Evolutionary conservation across 2,113 vertebrate species (phyloP), one percentile per base, ranked within the genome.

Genomic region (Rhinoderma darwinii): DNA sequence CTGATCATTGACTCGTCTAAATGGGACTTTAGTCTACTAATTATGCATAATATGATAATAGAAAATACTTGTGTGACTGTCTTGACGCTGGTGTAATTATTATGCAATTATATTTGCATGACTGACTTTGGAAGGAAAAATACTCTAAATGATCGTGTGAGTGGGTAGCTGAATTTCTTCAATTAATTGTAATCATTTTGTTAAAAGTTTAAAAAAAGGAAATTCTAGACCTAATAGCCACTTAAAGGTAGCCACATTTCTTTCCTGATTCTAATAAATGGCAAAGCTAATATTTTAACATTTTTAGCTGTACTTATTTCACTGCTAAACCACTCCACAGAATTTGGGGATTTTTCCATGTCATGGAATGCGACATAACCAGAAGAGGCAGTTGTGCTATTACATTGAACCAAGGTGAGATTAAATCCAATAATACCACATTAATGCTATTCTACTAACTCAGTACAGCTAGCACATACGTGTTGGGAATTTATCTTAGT

Each of bases 321-420:
- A 80, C 30, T 59, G 47, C n/a, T 35, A n/a, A 77, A 51, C 18
- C 3, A 7, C 43, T 27, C 12, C 43, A 50, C 27, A 51, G 27
- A 17, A 43, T 78, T 54, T 8, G 35, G 12, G 17, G 4, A n/a
- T 78, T 35, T 51, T 78, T 20, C 39, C 37, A 30, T 79, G 2
- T 30, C 17, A 37, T 50, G 30, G 17, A 37, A n/a, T 80, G 22
- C 35, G n/a, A 12, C 15, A 22, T 77, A 77, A 77, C 17, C 39
- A 15, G 43, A 15, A 51, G 15, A 78, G 61, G 68, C 43, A 86
- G 27, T 20, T 85, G 56, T 35, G 15, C 73, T 77, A 66, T 50
- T 44, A 68, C 30, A 44, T 59, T 32, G n/a, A 20, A n/a, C 41
- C 56, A 61, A n/a, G 63, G 56, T 35, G 30, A 86, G 22, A 68